phyloP scores from a whole-genome alignment of 2,888 invertebrate species.

The Mellilla xanthometata region DNA sequence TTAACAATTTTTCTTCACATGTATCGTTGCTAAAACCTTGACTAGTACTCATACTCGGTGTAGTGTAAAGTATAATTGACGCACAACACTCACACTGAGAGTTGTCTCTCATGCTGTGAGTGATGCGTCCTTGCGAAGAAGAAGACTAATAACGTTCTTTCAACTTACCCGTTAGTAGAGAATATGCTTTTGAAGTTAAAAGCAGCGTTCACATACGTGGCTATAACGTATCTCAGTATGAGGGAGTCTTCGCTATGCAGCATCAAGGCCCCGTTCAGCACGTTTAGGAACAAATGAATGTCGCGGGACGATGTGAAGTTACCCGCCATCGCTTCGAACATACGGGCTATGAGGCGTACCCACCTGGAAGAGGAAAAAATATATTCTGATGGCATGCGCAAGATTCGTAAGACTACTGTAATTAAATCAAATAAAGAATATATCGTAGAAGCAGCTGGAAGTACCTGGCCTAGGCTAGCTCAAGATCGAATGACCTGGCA shows the following conservation, averaged over 20 bases:
- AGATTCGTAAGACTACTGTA: too few relatives aligned
- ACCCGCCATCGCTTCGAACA: slow-evolving; percentile 99
- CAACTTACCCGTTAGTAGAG: slow-evolving; percentile 94
- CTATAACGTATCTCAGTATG: slow-evolving; percentile 96
- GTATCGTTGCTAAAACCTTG: slow-evolving; percentile 8
- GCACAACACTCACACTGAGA: too few relatives aligned
- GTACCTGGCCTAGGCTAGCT: too few relatives aligned
- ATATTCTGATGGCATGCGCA: too few relatives aligned
- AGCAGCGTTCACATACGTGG: slow-evolving; percentile 98
- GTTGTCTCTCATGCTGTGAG: too few relatives aligned
- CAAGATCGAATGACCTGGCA: too few relatives aligned
- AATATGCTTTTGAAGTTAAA: slow-evolving; percentile 99
- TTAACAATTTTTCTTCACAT: slow-evolving; percentile 21
- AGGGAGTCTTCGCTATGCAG: slow-evolving; percentile 98
- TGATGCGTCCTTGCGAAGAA: too few relatives aligned
- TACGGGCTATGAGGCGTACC: slow-evolving; percentile 96
- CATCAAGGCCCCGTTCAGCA: slow-evolving; percentile 97
- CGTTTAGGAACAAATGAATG: slow-evolving; percentile 98
- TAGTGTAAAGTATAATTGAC: too few relatives aligned
- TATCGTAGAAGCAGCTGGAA: too few relatives aligned
- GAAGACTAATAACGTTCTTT: too few relatives aligned
- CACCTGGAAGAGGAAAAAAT: slow-evolving; percentile 80
- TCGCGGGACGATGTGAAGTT: slow-evolving; percentile 98
- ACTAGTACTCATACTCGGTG: slow-evolving; percentile 11
- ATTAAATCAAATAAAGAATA: too few relatives aligned